Base-by-base conservation (phyloP, 2,797 vertebrate genomes). In the Ptychadena robeensis region DNA sequence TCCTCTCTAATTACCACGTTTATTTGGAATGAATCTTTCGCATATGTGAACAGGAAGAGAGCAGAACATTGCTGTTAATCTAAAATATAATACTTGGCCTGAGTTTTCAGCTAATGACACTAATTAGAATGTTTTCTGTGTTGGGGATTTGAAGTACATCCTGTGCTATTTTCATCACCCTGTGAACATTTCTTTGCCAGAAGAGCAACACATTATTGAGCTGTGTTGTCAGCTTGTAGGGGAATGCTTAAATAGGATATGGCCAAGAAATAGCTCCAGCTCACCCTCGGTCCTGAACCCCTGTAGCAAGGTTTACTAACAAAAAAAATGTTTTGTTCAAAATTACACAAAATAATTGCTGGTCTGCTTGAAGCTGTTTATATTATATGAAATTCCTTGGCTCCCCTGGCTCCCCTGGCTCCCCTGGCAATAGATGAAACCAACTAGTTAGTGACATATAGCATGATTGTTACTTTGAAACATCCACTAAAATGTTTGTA, bases 121-220 rank as follows among this genome's bases (percentile, higher is more conserved):
- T 70, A 70, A 69, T 79, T 79, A 61, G 77, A 44, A 70, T 79
- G 77, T 70, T 61, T 70, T 79, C 48, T 70, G 53, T 70, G 66
- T 70, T 79, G 18, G 77, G 66, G 77, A 79, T 70, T 79, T 79
- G 48, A 34, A 70, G 77, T 48, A 79, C 66, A 69, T 79, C 48
- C 66, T 79, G 65, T 59, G 69, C 65, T 69, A 79, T 68, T 79
- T 79, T 61, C 66, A 70, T 69, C 77, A 59, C 66, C 67, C 53
- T 61, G 66, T 70, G 65, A 79, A 70, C 77, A 38, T 70, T 38
- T 79, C 34, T 59, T 65, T 70, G 77, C 66, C 77, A 79, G 77
- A 70, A 34, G 31, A 70, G 44, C 34, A 79, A 78, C 75, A 67
- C 22, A 57, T 67, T 67, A 53, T 67, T 38, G 31, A 53, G 64